These are phyloP conservation scores for Calliopum simillimum DNA, from an alignment of 2,888 invertebrate genomes.

Conservation along the genomic window DNA sequence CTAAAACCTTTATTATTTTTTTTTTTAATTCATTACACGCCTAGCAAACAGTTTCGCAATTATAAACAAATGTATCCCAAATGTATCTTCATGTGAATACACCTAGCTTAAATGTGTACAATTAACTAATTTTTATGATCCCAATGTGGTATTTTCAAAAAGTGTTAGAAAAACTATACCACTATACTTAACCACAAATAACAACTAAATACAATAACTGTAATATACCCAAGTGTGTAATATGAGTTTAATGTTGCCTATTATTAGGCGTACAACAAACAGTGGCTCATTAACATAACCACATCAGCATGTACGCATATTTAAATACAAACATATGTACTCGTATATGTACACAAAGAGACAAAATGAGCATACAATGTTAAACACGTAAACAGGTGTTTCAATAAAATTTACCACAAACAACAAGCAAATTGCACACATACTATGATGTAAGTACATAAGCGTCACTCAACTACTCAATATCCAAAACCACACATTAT, in stretches of 20 bases:
- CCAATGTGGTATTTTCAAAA: too few relatives aligned
- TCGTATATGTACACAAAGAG: background rate
- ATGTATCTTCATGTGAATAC: too few relatives aligned
- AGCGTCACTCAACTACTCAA: background rate
- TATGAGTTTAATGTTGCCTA: constrained; percentile 3
- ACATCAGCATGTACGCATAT: constrained; percentile 3
- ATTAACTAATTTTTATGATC: background rate
- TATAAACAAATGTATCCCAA: too few relatives aligned
- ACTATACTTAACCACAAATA: too few relatives aligned
- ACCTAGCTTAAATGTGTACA: background rate
- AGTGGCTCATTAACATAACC: constrained; percentile 24
- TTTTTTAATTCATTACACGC: too few relatives aligned
- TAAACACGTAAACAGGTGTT: constrained; percentile 6
- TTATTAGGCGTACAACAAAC: constrained; percentile 23
- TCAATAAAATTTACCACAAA: constrained; percentile 4
- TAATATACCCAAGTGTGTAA: too few relatives aligned
- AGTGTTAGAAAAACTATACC: too few relatives aligned
- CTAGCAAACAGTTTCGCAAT: too few relatives aligned
- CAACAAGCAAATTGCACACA: background rate
- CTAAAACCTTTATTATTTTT: too few relatives aligned
- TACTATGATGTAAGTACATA: too few relatives aligned
- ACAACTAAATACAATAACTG: too few relatives aligned
- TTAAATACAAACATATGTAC: background rate
- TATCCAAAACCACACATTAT: too few relatives aligned
- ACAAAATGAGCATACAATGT: background rate